Evolutionary conservation across 2,888 invertebrate genomes (phyloP).

Genomic region (Lepidocyrtinus sp.): DNA sequence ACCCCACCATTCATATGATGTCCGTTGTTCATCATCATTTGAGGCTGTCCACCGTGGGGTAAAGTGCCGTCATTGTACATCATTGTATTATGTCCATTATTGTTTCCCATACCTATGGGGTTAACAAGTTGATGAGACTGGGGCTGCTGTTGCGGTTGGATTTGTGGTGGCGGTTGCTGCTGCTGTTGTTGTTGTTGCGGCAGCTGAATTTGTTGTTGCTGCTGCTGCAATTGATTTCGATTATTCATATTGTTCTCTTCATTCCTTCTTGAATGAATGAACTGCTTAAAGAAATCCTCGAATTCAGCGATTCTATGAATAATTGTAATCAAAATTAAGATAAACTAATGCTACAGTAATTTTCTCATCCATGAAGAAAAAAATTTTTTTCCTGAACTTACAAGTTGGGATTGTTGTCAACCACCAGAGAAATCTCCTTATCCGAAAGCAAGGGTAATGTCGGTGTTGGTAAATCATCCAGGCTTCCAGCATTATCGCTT

Average conservation of each 20-base stretch:
- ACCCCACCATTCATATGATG: slow-evolving; percentile 10
- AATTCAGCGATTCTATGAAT: slow-evolving; percentile 45
- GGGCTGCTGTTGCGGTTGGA: slow-evolving; percentile 16
- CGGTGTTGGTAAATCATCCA: slow-evolving; percentile 29
- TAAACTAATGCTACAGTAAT: neutral
- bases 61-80: slow-evolving; percentile 40
- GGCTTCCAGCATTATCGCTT: slow-evolving; percentile 12
- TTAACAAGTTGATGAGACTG: neutral
- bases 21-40: slow-evolving; percentile 33
- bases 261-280: slow-evolving; percentile 20
- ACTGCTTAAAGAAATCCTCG: slow-evolving; percentile 41
- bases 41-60: neutral
- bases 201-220: slow-evolving; percentile 21
- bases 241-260: slow-evolving; percentile 18
- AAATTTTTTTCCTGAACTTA: slow-evolving; percentile 39
- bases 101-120: slow-evolving; percentile 19
- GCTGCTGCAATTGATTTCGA: neutral
- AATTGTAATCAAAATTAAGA: neutral
- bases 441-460: slow-evolving; percentile 34
- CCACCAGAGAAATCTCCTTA: slow-evolving; percentile 27
- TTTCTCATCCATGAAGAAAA: neutral
- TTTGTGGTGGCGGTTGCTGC: slow-evolving; percentile 6
- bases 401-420: slow-evolving; percentile 51
- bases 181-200: slow-evolving; percentile 33
- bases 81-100: slow-evolving; percentile 19